These are phyloP conservation scores for Acridotheres tristis DNA, from an alignment of 2,797 vertebrate species.

Conservation along the genomic window DNA sequence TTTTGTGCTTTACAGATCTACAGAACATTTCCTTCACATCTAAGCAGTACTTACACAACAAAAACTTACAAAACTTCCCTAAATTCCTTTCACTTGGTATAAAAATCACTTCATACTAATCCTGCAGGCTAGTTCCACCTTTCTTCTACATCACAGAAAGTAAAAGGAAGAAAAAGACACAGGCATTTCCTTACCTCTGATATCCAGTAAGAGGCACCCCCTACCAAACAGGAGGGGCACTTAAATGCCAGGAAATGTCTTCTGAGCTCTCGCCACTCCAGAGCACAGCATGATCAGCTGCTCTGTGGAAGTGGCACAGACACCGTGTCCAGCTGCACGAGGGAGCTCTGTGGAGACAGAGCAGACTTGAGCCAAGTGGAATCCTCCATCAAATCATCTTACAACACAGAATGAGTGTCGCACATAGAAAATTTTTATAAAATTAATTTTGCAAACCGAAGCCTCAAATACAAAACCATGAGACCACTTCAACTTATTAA, in stretches of 20 bases:
- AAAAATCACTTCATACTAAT: neutral
- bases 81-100: neutral
- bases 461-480: neutral
- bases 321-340: neutral
- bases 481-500: neutral
- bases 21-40: neutral
- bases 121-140: neutral
- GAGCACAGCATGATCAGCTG: neutral
- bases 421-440: neutral
- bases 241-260: neutral
- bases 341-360: neutral
- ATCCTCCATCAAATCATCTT: neutral
- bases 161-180: neutral
- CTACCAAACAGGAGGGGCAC: neutral
- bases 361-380: neutral
- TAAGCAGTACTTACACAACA: neutral
- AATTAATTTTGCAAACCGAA: neutral
- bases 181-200: neutral
- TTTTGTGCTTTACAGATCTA: neutral
- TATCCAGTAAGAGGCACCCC: neutral
- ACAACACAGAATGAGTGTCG: accelerated
- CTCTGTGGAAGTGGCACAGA: neutral
- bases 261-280: neutral
- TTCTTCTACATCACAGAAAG: neutral
- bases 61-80: neutral